Conservation (phyloP, 2,113 vertebrate species). For the Elanus axillaris region DNA sequence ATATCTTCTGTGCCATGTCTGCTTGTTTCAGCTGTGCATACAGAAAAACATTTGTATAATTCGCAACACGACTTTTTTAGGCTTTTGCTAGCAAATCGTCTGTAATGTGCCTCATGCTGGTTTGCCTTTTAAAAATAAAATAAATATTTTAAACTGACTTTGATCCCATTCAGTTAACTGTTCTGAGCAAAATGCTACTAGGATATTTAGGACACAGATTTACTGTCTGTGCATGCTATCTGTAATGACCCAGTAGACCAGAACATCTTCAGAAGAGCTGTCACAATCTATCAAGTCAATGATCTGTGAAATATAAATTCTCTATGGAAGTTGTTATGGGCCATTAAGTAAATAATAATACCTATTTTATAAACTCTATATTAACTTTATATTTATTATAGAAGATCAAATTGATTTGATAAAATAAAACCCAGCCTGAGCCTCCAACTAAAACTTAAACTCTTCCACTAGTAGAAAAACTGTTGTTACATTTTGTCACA, state of each 20-base stretch:
- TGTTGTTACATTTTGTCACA: background rate
- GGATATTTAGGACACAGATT: slow-evolving; percentile 37
- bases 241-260: slow-evolving; percentile 63
- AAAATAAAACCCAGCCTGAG: background rate
- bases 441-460: background rate
- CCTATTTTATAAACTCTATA: slow-evolving; percentile 61
- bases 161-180: background rate
- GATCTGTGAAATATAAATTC: slow-evolving; percentile 67
- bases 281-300: slow-evolving; percentile 64
- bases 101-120: background rate
- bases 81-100: background rate
- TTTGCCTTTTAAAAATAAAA: slow-evolving; percentile 12
- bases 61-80: background rate
- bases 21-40: background rate
- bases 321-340: slow-evolving; percentile 48
- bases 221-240: slow-evolving; percentile 42
- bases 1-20: background rate
- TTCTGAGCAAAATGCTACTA: slow-evolving; percentile 10
- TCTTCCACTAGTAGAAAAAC: background rate
- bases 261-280: slow-evolving; percentile 66
- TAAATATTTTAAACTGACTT: background rate
- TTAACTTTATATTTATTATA: slow-evolving; percentile 52
- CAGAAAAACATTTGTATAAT: background rate
- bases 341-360: slow-evolving; percentile 72
- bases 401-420: slow-evolving; percentile 11